Base-by-base conservation (phyloP, 2,888 invertebrate species). In the Labia minor region DNA sequence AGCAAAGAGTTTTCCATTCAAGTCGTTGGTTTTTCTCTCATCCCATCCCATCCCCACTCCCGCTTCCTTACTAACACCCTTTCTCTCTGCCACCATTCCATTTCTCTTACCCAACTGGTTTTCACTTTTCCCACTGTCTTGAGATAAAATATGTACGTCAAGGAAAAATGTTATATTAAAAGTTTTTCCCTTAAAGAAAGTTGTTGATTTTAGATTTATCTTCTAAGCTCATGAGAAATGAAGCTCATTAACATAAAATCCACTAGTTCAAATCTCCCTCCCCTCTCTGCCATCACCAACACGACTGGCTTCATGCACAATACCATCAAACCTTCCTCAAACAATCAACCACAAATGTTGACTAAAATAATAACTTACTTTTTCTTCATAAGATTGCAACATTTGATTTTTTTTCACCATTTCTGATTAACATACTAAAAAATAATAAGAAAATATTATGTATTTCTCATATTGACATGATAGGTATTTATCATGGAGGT, bases 181-280 rank as follows among this genome's bases (percentile, higher is more conserved):
- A 49, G 49, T 49, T 49, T 49, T 49, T 16, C n/a, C 26, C 26
- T 8, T 26, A 8, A 49, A 16, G 49, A 16, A 49, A 49, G 49
- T 49, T 49, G 49, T 49, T 49, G 49, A 49, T 49, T 49, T 49
- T 49, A 49, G 49, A 49, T 49, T 49, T 49, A 49, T 49, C 49
- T 49, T 49, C 49, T 49, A 49, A 49, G 49, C 49, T 49, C 49
- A 49, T 49, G 49, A 49, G 49, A 49, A 49, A 49, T 49, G 49
- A 49, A 49, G 49, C 49, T 49, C 49, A 49, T 49, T 49, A 49
- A 49, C 49, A 49, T 49, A 49, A 49, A 49, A 49, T 49, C 49
- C 49, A 49, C 49, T 49, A 14, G 49, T 16, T 49, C 14, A 14
- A 49, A 49, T 49, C 49, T 16, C 49, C 49, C 49, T 14, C 14